Conservation (phyloP, 2,888 invertebrate genomes). For the Cheilosia pagana region DNA sequence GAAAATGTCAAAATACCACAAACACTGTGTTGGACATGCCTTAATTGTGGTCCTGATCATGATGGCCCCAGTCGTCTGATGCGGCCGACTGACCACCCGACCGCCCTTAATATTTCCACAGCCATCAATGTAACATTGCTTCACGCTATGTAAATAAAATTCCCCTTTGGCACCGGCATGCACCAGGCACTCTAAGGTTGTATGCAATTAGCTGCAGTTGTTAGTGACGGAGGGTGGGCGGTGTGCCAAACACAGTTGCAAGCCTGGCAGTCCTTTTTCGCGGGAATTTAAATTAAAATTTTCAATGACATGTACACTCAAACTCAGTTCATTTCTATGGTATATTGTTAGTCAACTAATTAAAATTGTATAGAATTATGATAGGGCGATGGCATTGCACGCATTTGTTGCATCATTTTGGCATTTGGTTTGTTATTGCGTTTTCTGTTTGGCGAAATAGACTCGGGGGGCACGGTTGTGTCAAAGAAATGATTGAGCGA, state of each 20-base stretch:
- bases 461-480: neutral
- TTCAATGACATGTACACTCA: slow-evolving; percentile 28
- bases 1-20: slow-evolving; percentile 75
- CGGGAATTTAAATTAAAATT: slow-evolving; percentile 71
- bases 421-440: slow-evolving; percentile 43
- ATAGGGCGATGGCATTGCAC: neutral
- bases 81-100: slow-evolving; percentile 14
- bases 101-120: slow-evolving; percentile 30
- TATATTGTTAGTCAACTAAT: slow-evolving; percentile 58
- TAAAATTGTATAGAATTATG: slow-evolving; percentile 58
- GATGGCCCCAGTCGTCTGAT: slow-evolving; percentile 12
- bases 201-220: slow-evolving; percentile 72
- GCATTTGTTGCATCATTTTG: slow-evolving; percentile 53
- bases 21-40: slow-evolving; percentile 75
- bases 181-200: slow-evolving; percentile 31
- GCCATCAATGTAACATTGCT: slow-evolving; percentile 60
- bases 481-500: slow-evolving; percentile 40
- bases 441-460: slow-evolving; percentile 1
- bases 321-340: neutral
- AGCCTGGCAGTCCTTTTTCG: slow-evolving; percentile 47
- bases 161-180: slow-evolving; percentile 38
- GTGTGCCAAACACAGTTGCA: neutral
- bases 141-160: slow-evolving; percentile 71
- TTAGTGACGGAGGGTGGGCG: slow-evolving; percentile 10
- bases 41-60: slow-evolving; percentile 73